Percentiles rank a stretch among this genome's conserved stretches.
Conservation (phyloP, 2,797 vertebrate species). For the Platyrinchus mystaceus region DNA sequence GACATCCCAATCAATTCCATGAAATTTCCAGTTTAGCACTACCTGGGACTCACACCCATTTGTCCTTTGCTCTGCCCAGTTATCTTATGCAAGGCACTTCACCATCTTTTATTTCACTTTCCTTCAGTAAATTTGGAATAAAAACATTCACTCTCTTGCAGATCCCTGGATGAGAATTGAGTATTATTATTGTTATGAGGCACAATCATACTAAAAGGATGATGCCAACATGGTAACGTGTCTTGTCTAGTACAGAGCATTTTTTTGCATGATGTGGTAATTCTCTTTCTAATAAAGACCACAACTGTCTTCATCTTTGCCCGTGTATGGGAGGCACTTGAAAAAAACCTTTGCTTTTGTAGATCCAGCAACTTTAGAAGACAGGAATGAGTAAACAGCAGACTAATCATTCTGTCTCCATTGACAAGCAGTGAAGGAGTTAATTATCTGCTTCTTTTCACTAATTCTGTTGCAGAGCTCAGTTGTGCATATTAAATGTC, state of each 20-base stretch:
- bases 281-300: background rate
- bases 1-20: background rate
- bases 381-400: background rate
- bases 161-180: background rate
- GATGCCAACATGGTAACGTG: background rate
- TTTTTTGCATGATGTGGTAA: background rate
- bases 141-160: background rate
- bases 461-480: conserved; percentile 4
- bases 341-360: background rate
- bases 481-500: conserved; percentile 52
- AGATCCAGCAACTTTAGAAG: background rate
- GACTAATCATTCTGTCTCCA: background rate
- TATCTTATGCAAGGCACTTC: background rate
- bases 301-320: background rate
- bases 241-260: background rate
- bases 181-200: background rate
- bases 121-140: background rate
- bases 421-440: conserved; percentile 41
- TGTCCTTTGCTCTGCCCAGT: background rate
- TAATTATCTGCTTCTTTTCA: conserved; percentile 33
- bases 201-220: background rate
- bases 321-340: background rate
- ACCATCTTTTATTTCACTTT: background rate
- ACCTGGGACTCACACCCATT: background rate
- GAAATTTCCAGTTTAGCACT: background rate